These are phyloP conservation scores for Salmo trutta DNA, from an alignment of 2,797 vertebrate species.

Conservation along the genomic window DNA sequence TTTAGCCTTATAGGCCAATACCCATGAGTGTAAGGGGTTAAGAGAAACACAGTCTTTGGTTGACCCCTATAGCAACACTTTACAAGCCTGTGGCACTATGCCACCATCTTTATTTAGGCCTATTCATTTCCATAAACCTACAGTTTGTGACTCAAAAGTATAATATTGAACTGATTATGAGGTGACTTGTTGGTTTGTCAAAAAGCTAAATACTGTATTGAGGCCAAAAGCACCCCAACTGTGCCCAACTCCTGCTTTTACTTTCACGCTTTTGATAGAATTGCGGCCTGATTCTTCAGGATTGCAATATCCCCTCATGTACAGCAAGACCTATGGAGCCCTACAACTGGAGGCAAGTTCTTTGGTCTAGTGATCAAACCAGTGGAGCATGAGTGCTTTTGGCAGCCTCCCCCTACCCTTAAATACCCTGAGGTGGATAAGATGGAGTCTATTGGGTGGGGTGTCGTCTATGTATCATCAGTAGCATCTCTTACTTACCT, in stretches of 20 bases:
- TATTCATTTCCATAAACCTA: not conserved
- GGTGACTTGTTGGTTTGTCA: not conserved
- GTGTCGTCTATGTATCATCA: conserved; percentile 41
- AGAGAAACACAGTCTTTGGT: not conserved
- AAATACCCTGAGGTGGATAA: conserved; percentile 48
- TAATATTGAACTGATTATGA: conserved; percentile 2
- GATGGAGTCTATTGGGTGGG: conserved; percentile 49
- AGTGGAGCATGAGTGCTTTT: conserved; percentile 25
- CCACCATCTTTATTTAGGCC: not conserved
- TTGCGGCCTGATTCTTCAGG: conserved; percentile 50
- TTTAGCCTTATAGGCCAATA: too few species aligned
- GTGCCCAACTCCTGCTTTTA: conserved; percentile 22
- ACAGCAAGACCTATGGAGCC: conserved; percentile 50
- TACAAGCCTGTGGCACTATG: not conserved
- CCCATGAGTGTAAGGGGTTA: not conserved
- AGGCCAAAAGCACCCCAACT: conserved; percentile 40
- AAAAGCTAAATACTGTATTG: not conserved
- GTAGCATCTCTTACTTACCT: conserved; percentile 44
- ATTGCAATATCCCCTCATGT: conserved; percentile 57
- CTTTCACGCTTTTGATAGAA: conserved; percentile 42
- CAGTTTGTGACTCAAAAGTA: not conserved
- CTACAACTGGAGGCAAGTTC: conserved; percentile 49
- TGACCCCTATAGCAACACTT: not conserved
- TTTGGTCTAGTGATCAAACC: conserved; percentile 54
- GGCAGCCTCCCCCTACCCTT: conserved; percentile 46